phyloP scores from a whole-genome alignment of 2,797 vertebrate genomes.

The Acrossocheilus wenchowensis region DNA sequence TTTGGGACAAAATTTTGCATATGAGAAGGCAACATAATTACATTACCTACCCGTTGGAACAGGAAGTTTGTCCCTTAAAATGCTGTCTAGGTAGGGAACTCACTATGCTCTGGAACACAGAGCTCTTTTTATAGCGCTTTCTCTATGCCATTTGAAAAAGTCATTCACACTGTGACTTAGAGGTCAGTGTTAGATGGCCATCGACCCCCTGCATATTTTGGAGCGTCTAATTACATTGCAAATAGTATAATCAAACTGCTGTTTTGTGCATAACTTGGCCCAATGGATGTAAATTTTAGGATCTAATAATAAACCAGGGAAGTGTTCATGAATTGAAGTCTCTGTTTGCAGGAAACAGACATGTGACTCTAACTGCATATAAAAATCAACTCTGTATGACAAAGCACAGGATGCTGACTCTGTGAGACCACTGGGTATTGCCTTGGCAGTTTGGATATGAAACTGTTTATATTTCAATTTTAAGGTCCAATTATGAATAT shows the following conservation, averaged over 20 bases:
- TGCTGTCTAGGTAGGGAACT: neutral
- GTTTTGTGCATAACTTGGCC: neutral
- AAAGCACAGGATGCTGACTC: neutral
- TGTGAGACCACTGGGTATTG: neutral
- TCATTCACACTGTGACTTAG: neutral
- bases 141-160: neutral
- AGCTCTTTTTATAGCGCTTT: neutral
- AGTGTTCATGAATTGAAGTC: slow-evolving; percentile 18
- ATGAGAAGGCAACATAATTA: neutral
- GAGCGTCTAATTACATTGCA: neutral
- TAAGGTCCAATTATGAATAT: too few species aligned
- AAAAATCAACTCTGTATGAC: neutral
- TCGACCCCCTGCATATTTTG: neutral
- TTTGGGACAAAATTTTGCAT: neutral
- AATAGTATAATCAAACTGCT: slow-evolving; percentile 23
- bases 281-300: slow-evolving; percentile 10
- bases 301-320: slow-evolving; percentile 9
- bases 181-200: slow-evolving; percentile 1
- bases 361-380: slow-evolving; percentile 1
- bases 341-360: slow-evolving; percentile 4
- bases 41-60: neutral
- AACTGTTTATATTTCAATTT: neutral
- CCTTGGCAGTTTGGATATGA: neutral
- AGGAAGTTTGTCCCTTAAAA: neutral
- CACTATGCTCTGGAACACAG: neutral